A percentile compares a stretch with the other conserved stretches of the same genome.
Conservation (phyloP, 2,113 vertebrate genomes). For the Scartelaos histophorus region DNA sequence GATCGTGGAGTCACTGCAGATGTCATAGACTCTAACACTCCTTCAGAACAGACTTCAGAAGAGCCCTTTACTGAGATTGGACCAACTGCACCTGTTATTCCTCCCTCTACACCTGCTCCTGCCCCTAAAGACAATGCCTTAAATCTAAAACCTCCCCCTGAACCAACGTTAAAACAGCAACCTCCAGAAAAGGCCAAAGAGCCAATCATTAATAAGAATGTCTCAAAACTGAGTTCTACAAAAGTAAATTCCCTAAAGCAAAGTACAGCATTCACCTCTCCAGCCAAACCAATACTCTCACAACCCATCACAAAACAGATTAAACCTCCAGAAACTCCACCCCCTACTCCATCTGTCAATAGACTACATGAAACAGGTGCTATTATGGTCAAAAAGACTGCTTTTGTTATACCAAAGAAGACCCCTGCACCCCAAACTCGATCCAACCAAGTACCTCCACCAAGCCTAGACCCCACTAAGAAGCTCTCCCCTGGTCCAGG, state of each 20-base stretch:
- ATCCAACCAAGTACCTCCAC: conserved; percentile 15
- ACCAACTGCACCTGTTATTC: conserved; percentile 16
- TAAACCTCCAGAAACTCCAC: conserved; percentile 26
- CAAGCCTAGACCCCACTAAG: conserved; percentile 20
- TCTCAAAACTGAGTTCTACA: conserved; percentile 27
- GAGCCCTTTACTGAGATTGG: conserved; percentile 17
- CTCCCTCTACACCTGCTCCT: conserved; percentile 3
- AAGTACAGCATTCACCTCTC: conserved; percentile 42
- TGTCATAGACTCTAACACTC: conserved; percentile 22
- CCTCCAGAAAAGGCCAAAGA: conserved; percentile 48
- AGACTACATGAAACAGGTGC: conserved; percentile 68
- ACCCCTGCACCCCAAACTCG: conserved; percentile 51
- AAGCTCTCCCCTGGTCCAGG: conserved; percentile 50
- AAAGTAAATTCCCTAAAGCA: conserved; percentile 12
- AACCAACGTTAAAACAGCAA: conserved; percentile 17
- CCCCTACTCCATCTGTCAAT: conserved; percentile 51
- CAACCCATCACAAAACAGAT: conserved; percentile 65
- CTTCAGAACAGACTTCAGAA: conserved; percentile 26
- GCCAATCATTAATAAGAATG: conserved; percentile 25
- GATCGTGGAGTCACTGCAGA: conserved; percentile 36
- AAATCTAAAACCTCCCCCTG: conserved; percentile 7
- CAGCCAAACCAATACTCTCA: not conserved
- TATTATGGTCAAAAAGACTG: conserved; percentile 53
- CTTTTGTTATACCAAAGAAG: conserved; percentile 66
- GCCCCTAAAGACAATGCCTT: not conserved